Conservation (phyloP, 2,888 invertebrate species). For the Drepanosiphum platanoidis region DNA sequence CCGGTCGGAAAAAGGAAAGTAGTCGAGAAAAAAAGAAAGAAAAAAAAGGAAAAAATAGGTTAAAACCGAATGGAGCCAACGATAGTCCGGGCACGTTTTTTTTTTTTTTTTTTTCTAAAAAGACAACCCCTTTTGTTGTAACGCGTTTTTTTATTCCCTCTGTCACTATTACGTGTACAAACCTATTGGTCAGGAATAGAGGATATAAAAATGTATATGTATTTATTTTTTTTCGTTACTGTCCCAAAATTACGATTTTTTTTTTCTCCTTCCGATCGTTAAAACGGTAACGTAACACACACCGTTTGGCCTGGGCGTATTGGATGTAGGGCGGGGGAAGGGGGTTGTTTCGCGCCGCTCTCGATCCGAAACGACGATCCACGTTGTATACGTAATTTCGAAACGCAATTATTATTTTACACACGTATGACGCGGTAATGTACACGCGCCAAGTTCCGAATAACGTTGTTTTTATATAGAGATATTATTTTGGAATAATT, state of each 20-base stretch:
- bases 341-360: not conserved
- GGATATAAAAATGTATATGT: not conserved
- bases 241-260: not conserved
- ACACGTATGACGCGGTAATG: too few relatives aligned
- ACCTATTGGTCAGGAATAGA: not conserved
- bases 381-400: not conserved
- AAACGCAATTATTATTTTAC: not conserved
- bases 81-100: conserved; percentile 3
- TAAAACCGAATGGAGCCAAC: not conserved
- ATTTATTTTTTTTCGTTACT: not conserved
- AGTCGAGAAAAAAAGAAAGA: not conserved
- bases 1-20: not conserved
- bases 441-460: too few relatives aligned
- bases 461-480: too few relatives aligned
- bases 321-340: not conserved
- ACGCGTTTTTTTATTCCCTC: conserved; percentile 14
- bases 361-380: not conserved
- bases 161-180: not conserved
- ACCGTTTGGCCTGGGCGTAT: not conserved
- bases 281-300: not conserved
- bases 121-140: conserved; percentile 24
- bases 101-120: not conserved
- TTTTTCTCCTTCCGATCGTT: not conserved
- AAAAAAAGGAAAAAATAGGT: conserved; percentile 1
- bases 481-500: too few relatives aligned